Evolutionary conservation across 1,140 invertebrate species (phyloP).

Genomic region (Heliothis virescens): DNA sequence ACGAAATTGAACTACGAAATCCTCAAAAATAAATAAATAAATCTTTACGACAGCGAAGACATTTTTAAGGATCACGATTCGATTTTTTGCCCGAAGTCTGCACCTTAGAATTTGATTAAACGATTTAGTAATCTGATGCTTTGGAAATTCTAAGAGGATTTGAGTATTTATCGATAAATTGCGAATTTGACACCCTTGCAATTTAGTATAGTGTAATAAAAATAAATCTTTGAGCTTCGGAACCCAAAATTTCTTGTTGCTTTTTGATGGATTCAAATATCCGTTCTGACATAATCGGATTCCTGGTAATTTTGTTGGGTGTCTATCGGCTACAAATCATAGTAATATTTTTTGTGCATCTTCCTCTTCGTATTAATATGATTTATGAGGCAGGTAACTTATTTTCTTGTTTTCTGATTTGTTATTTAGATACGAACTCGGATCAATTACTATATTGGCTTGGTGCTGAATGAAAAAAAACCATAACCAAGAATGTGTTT

Average conservation of each 20-base stretch:
- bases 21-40: not conserved
- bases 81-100: conserved; percentile 6
- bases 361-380: not conserved
- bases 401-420: too few relatives aligned
- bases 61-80: conserved; percentile 4
- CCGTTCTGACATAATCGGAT: conserved; percentile 14
- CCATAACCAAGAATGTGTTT: too few relatives aligned
- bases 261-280: conserved; percentile 5
- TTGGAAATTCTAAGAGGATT: conserved; percentile 44
- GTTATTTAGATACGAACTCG: too few relatives aligned
- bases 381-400: not conserved
- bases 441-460: too few relatives aligned
- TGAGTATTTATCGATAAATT: conserved; percentile 24
- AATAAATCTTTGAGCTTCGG: conserved; percentile 23
- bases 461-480: too few relatives aligned
- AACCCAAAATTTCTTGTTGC: conserved; percentile 13
- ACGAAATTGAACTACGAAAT: not conserved
- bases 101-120: not conserved
- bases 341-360: not conserved
- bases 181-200: conserved; percentile 20
- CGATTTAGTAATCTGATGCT: conserved; percentile 26
- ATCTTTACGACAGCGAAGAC: not conserved
- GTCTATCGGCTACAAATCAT: not conserved
- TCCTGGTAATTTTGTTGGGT: not conserved
- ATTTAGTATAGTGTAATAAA: conserved; percentile 7